phyloP scores from a whole-genome alignment of 2,888 invertebrate species.

The Drosophila bunnanda region DNA sequence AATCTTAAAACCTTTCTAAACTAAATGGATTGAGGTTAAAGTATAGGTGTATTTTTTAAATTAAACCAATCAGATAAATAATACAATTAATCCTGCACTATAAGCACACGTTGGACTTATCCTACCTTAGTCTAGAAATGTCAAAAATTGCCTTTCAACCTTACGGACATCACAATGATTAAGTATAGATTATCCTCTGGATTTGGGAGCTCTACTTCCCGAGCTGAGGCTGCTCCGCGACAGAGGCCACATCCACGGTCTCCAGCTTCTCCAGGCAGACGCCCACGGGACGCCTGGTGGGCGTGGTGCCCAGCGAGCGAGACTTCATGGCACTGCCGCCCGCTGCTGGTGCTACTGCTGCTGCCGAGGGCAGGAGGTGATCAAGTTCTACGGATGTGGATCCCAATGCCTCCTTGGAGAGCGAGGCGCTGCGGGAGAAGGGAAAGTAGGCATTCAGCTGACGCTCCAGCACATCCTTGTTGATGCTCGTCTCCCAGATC shows the following conservation, averaged over 20 bases:
- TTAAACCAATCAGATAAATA: not conserved
- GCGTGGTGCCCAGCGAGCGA: slow-evolving; percentile 65
- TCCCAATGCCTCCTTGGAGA: slow-evolving; percentile 45
- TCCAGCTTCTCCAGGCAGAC: slow-evolving; percentile 57
- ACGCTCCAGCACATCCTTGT: slow-evolving; percentile 85
- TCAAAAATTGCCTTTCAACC: slow-evolving; percentile 32
- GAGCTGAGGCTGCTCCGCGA: slow-evolving; percentile 31
- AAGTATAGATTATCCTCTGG: slow-evolving; percentile 3
- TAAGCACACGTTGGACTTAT: not conserved
- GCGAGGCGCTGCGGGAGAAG: slow-evolving; percentile 71
- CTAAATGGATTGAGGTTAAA: not conserved
- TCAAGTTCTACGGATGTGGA: slow-evolving; percentile 33
- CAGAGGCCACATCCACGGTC: slow-evolving; percentile 56
- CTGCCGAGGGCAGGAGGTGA: slow-evolving; percentile 38
- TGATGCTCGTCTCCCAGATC: slow-evolving; percentile 84
- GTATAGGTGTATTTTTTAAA: not conserved
- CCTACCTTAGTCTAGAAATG: slow-evolving; percentile 24
- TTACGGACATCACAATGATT: slow-evolving; percentile 29
- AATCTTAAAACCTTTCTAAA: not conserved
- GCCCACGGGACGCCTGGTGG: slow-evolving; percentile 49
- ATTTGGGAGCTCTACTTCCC: not conserved
- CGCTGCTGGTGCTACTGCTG: not conserved
- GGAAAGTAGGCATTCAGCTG: slow-evolving; percentile 91
- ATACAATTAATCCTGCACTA: not conserved
- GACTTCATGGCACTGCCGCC: slow-evolving; percentile 3